phyloP scores from a whole-genome alignment of 2,113 vertebrate genomes.

The Xiphophorus couchianus region DNA sequence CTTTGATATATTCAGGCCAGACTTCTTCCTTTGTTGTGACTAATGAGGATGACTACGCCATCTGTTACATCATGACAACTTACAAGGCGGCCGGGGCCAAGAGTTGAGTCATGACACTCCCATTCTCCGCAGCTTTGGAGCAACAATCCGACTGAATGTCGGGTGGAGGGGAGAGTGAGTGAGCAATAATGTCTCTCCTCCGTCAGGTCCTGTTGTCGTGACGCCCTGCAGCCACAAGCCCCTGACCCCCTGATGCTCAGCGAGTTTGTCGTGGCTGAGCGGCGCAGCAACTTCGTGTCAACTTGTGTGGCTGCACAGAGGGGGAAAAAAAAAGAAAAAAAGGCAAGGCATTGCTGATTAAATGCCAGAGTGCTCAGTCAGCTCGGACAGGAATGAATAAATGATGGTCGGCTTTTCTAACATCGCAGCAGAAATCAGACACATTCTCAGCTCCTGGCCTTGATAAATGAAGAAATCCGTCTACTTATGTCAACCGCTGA shows the following conservation, averaged over 20 bases:
- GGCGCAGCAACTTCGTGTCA: constrained; percentile 15
- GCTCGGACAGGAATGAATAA: constrained; percentile 40
- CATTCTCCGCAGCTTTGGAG: constrained; percentile 45
- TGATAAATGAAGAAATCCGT: constrained; percentile 15
- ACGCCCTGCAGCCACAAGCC: constrained; percentile 32
- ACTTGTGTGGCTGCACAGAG: constrained; percentile 10
- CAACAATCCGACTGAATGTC: constrained; percentile 35
- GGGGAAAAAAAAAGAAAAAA: not conserved
- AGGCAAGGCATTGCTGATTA: constrained; percentile 39
- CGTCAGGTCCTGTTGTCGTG: constrained; percentile 38
- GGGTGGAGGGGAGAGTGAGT: constrained; percentile 15
- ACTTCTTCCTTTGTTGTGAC: constrained; percentile 62
- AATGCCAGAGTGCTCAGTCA: constrained; percentile 39
- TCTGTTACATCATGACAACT: constrained; percentile 69
- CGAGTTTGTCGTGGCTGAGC: constrained; percentile 15
- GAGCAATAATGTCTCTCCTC: constrained; percentile 37
- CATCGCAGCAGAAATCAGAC: constrained; percentile 38
- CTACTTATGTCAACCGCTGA: not conserved
- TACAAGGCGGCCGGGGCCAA: constrained; percentile 57
- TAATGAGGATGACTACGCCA: constrained; percentile 67
- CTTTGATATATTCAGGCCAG: constrained; percentile 47
- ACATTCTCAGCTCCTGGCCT: constrained; percentile 7
- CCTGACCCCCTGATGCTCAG: constrained; percentile 44
- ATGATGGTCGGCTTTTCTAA: constrained; percentile 25
- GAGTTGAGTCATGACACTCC: constrained; percentile 73